Evolutionary conservation across 2,797 vertebrate genomes (phyloP).

Genomic region (Tauraco hartlaubi): DNA sequence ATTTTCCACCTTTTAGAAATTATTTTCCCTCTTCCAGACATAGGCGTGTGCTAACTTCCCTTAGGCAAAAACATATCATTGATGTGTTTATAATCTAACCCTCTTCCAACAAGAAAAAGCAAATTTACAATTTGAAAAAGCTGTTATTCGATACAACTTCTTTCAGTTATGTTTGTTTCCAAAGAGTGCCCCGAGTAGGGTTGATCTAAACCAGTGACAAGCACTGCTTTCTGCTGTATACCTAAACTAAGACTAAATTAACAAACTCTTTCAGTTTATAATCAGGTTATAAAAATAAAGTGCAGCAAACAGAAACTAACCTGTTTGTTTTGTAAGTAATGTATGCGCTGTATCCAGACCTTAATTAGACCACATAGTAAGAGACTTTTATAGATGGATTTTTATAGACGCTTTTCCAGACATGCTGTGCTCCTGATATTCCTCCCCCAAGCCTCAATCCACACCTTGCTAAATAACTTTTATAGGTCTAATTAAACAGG

Average conservation of each 20-base stretch:
- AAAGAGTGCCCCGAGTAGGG: not conserved
- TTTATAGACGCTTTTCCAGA: constrained; percentile 67
- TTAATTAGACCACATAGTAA: constrained; percentile 69
- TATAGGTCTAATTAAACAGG: constrained; percentile 59
- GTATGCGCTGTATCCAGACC: constrained; percentile 24
- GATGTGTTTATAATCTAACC: constrained; percentile 39
- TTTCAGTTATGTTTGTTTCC: constrained; percentile 48
- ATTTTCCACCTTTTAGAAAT: not conserved
- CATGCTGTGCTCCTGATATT: constrained; percentile 43
- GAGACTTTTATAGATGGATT: constrained; percentile 34
- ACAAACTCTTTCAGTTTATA: constrained; percentile 69
- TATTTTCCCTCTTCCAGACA: not conserved
- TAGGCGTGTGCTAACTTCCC: not conserved
- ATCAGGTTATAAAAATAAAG: constrained; percentile 77
- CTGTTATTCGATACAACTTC: constrained; percentile 23
- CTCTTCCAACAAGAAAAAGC: constrained; percentile 8
- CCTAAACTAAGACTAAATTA: constrained; percentile 46
- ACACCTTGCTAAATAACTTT: constrained; percentile 63
- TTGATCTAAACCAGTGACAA: constrained; percentile 42
- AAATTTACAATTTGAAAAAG: constrained; percentile 24
- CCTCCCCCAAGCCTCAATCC: constrained; percentile 13
- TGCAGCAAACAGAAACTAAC: constrained; percentile 56
- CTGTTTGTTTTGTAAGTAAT: constrained; percentile 62
- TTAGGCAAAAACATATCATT: constrained; percentile 16
- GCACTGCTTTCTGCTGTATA: constrained; percentile 34